Conservation (phyloP, 2,797 vertebrate genomes). For the Lagodon rhomboides region DNA sequence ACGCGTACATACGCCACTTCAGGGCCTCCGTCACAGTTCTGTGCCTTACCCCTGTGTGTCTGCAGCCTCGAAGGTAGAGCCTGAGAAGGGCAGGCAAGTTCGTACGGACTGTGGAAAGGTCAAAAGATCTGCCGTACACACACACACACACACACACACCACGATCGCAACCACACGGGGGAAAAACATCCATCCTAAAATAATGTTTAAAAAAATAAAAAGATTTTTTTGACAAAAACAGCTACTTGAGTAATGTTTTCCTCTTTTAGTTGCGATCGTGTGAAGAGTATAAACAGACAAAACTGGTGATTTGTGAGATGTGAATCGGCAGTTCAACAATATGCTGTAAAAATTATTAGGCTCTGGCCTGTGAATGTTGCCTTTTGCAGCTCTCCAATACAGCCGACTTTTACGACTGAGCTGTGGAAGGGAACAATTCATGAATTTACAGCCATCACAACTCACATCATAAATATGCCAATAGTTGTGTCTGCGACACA, state of each 20-base stretch:
- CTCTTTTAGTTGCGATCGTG: conserved; percentile 26
- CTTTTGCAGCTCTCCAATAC: conserved; percentile 30
- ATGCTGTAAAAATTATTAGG: conserved; percentile 39
- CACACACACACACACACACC: conserved; percentile 29
- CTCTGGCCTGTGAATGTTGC: conserved; percentile 32
- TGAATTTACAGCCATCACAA: conserved; percentile 52
- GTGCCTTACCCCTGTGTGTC: conserved; percentile 3
- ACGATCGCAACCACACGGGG: conserved; percentile 40
- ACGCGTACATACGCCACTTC: conserved; percentile 24
- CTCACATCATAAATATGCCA: conserved; percentile 61
- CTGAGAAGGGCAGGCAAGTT: conserved; percentile 27
- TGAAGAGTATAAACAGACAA: conserved; percentile 18
- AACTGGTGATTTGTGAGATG: conserved; percentile 55
- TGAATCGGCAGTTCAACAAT: conserved; percentile 44
- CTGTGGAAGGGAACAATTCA: conserved; percentile 51
- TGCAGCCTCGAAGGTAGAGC: conserved; percentile 21
- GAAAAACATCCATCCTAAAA: conserved; percentile 41
- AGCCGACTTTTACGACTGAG: conserved; percentile 46
- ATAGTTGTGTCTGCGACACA: conserved; percentile 21
- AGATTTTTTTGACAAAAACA: conserved; percentile 30
- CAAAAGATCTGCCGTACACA: conserved; percentile 36
- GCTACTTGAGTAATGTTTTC: conserved; percentile 37
- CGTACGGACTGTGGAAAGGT: conserved; percentile 26
- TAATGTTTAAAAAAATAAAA: conserved; percentile 9
- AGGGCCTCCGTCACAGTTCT: conserved; percentile 5